Evolutionary conservation across 2,888 invertebrate species (phyloP), one percentile per base, ranked within the genome.

Genomic region (Idaea dimidiata): DNA sequence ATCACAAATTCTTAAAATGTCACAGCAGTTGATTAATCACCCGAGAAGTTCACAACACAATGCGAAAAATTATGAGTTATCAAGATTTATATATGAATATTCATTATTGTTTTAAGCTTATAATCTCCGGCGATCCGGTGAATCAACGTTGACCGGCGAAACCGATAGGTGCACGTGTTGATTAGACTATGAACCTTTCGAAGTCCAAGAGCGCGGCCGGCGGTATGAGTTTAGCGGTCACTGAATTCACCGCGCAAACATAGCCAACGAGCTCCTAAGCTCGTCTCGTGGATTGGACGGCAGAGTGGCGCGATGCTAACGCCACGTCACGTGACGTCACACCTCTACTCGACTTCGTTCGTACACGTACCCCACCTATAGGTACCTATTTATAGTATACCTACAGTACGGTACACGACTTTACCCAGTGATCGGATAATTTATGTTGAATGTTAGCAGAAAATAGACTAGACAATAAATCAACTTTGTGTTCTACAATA

Each of bases 281-380:
- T 43, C 43, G 43, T 74, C 73, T 68, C 83, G 74, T 72, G 81
- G 87, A 91, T 91, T 90, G 91, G 91, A 82, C 73, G 77, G 67
- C 76, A 67, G 67, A 76, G 85, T 91, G 89, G 91, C 91, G 91
- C 88, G 90, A 91, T 88, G 71, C 74, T 79, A 74, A 76, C 78
- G 84, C 84, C 88, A 89, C 89, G 89, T 88, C 88, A 89, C 80
- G 69, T 76, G 73, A 72, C 70, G 70, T 70, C 72, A 70, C 62
- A 54, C 56, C 58, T 62, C 61, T 32, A 62, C 63, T 24, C 65
- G 63, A 62, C 63, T 32, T 59, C 43, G 57, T 32, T 59, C 43
- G 57, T 54, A 61, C 63, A 64, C 64, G 63, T 64, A 65, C 16
- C 24, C 14, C 14, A 55, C n/a, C n/a, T 53, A 24, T 24, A 24